These are phyloP conservation scores for Pseudomyrmex pallidus DNA, from an alignment of 1,140 invertebrate species.

Conservation along the genomic window DNA sequence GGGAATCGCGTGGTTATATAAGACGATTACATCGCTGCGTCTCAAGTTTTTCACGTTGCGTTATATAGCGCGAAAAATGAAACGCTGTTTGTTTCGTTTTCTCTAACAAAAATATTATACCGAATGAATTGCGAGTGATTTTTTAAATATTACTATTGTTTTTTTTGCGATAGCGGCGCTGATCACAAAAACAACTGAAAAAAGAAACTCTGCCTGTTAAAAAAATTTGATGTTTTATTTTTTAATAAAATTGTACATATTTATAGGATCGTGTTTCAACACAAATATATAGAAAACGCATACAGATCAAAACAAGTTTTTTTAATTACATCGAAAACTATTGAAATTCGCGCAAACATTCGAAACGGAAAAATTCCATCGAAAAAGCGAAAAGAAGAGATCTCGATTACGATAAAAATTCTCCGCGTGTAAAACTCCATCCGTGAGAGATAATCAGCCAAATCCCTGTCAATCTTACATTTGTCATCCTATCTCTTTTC, in stretches of 20 bases:
- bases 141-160: background rate
- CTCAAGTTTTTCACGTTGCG: background rate
- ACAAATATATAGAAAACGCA: background rate
- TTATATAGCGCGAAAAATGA: background rate
- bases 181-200: background rate
- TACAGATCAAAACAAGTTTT: constrained; percentile 1
- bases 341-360: background rate
- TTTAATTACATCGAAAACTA: background rate
- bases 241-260: background rate
- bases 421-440: background rate
- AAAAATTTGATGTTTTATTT: background rate
- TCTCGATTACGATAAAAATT: background rate
- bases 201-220: background rate
- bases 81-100: background rate
- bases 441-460: background rate
- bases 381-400: background rate
- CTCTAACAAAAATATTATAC: background rate
- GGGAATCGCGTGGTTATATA: constrained; percentile 22
- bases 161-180: no score
- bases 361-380: background rate
- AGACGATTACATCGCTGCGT: constrained; percentile 36
- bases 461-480: background rate
- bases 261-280: background rate
- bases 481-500: constrained; percentile 1
- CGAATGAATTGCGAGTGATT: background rate